Percentiles rank a stretch among this genome's conserved stretches.
phyloP scores from a whole-genome alignment of 2,113 vertebrate genomes.

The Mesoclemmys tuberculata region DNA sequence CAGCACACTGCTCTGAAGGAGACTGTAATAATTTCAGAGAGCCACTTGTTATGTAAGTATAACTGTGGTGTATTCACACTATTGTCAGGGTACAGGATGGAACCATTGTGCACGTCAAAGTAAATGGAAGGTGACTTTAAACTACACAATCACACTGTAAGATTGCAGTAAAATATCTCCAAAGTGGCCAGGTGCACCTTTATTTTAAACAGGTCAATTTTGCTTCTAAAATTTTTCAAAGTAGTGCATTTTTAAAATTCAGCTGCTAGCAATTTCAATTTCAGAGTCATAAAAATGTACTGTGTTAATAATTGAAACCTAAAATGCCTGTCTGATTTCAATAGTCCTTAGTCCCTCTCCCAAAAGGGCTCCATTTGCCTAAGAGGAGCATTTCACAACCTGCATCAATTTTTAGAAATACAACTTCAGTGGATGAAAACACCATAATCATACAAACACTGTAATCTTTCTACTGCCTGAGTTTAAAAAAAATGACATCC shows the following conservation, averaged over 20 bases:
- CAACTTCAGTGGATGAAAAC: background rate
- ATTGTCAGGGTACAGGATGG: rapidly evolving
- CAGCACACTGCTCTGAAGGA: background rate
- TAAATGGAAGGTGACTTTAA: background rate
- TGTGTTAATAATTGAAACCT: slow-evolving; percentile 44
- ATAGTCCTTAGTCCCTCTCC: slow-evolving; percentile 31
- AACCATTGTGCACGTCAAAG: background rate
- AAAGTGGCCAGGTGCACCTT: background rate
- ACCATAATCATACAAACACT: background rate
- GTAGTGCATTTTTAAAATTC: slow-evolving; percentile 62
- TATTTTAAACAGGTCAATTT: background rate
- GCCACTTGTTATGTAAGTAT: rapidly evolving
- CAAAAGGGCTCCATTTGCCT: slow-evolving; percentile 36
- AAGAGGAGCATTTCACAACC: slow-evolving; percentile 52
- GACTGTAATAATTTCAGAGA: background rate
- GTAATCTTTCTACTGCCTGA: background rate
- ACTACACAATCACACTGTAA: background rate
- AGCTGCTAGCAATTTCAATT: slow-evolving; percentile 59
- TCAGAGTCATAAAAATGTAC: slow-evolving; percentile 7
- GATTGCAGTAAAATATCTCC: background rate
- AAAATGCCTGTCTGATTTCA: slow-evolving; percentile 56
- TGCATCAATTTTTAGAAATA: slow-evolving; percentile 33
- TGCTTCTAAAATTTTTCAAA: slow-evolving; percentile 38
- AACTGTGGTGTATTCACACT: rapidly evolving
- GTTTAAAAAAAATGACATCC: background rate